Percentiles rank a stretch among this genome's conserved stretches.
phyloP scores from a whole-genome alignment of 2,888 invertebrate species.

The Thera britannica region DNA sequence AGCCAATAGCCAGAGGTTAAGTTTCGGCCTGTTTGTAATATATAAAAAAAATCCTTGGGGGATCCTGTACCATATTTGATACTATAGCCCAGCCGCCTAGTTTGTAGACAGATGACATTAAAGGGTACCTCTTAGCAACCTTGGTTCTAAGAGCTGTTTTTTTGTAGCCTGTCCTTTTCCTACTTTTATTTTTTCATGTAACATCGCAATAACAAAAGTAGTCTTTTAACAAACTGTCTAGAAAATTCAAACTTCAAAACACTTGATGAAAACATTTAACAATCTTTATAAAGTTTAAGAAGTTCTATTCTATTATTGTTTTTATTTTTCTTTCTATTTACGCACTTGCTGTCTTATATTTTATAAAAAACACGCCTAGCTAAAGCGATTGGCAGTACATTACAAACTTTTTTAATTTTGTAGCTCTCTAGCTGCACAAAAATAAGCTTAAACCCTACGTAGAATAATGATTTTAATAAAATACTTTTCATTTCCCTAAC shows the following conservation, averaged over 20 bases:
- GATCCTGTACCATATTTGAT: too few species aligned
- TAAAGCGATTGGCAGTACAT: constrained; percentile 32
- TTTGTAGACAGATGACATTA: too few species aligned
- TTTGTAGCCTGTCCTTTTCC: too few species aligned
- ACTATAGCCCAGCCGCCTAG: too few species aligned
- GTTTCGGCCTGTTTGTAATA: too few species aligned
- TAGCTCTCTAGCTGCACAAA: constrained; percentile 24
- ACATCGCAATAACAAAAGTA: constrained; percentile 2
- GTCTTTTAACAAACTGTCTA: neutral
- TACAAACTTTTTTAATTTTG: constrained; percentile 19
- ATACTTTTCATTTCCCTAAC: constrained; percentile 41
- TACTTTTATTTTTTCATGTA: neutral
- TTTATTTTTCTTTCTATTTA: constrained; percentile 5
- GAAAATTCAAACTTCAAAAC: constrained; percentile 1
- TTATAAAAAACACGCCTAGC: constrained; percentile 27
- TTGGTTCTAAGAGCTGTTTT: too few species aligned
- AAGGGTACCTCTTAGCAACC: too few species aligned
- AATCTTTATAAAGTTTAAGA: neutral
- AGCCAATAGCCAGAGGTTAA: too few species aligned
- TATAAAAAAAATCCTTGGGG: too few species aligned
- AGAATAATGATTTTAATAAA: constrained; percentile 38
- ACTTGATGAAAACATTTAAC: neutral
- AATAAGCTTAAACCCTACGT: constrained; percentile 26
- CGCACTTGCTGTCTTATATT: constrained; percentile 18
- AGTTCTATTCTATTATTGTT: constrained; percentile 23